These are phyloP conservation scores for Bolborhynchus lineola DNA, from an alignment of 2,113 vertebrate genomes.

Conservation along the genomic window DNA sequence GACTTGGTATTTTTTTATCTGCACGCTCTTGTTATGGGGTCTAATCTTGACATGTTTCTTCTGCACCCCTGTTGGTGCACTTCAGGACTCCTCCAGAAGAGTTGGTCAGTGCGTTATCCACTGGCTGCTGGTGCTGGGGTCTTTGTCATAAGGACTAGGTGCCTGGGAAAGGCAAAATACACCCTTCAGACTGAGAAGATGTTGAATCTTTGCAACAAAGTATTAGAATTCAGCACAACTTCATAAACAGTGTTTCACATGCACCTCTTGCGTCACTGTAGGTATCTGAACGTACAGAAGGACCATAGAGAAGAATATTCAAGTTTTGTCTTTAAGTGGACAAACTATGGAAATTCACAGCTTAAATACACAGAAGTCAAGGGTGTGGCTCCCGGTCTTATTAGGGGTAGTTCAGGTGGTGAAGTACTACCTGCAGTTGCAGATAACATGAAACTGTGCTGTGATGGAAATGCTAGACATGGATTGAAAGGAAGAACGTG, in stretches of 20 bases:
- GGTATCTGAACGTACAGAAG: neutral
- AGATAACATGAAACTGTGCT: neutral
- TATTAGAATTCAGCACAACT: neutral
- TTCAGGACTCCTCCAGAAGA: neutral
- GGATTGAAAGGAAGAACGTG: neutral
- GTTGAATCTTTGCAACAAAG: neutral
- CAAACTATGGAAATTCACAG: neutral
- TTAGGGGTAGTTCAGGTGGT: neutral
- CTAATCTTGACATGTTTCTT: neutral
- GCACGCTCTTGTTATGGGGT: neutral
- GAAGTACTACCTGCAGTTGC: neutral
- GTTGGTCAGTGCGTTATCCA: neutral
- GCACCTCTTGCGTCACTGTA: neutral
- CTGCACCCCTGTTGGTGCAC: neutral
- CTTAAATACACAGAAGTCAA: neutral
- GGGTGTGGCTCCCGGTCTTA: neutral
- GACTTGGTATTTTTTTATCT: neutral
- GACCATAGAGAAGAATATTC: neutral
- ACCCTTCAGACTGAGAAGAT: neutral
- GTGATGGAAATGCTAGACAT: fast-evolving
- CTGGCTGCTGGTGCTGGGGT: neutral
- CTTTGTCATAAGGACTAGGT: neutral
- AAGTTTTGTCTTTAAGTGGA: neutral
- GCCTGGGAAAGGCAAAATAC: neutral
- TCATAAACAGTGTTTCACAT: neutral